Evolutionary conservation across 92 coral and sea anemone genomes (phyloP), one percentile per base, ranked within the genome.

Genomic region (Meandrina meandrites): DNA sequence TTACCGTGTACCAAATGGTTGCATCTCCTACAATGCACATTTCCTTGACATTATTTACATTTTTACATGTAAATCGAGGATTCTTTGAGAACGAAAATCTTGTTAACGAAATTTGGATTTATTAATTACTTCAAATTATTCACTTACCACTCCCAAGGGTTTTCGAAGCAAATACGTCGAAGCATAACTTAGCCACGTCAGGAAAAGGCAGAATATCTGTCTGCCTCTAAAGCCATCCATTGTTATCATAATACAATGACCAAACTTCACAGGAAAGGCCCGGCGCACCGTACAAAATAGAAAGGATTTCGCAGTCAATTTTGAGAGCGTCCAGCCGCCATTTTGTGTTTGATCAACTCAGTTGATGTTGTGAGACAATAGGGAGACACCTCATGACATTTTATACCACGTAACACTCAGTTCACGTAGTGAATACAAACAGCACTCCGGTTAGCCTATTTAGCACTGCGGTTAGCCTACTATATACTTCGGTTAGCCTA

Each of bases 121-220:
- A 60, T 60, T 5, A 58, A 11, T 15, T 18, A 56, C 16, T 9
- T 14, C 1, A 8, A 6, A 6, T n/a, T 18, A 58, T 4, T 0
- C 21, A 64, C 98, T 90, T 67, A 94, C 98, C 84, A 96, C 99
- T 42, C 99, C 99, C 22, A 96, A 93, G 0, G 99, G 99, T 40
- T 96, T 96, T 51, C 99, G 93, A 35, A 96, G 96, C 75, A 96
- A 76, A 86, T 96, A 96, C 15, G 99, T 96, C 13, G 95, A 91
- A 24, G 99, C 98, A 70, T 96, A 96, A 34, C 98, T 93, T 11
- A 89, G 78, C 99, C 99, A 96, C 30, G 95, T 93, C 35, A 95
- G 78, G 14, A 85, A 88, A 79, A 96, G 94, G 78, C 93, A 86
- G 78, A 90, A 81, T 31, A 86, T 89, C 79, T 96, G 99, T 73